Base-by-base conservation (phyloP, 2,113 vertebrate genomes). In the Oplegnathus fasciatus region DNA sequence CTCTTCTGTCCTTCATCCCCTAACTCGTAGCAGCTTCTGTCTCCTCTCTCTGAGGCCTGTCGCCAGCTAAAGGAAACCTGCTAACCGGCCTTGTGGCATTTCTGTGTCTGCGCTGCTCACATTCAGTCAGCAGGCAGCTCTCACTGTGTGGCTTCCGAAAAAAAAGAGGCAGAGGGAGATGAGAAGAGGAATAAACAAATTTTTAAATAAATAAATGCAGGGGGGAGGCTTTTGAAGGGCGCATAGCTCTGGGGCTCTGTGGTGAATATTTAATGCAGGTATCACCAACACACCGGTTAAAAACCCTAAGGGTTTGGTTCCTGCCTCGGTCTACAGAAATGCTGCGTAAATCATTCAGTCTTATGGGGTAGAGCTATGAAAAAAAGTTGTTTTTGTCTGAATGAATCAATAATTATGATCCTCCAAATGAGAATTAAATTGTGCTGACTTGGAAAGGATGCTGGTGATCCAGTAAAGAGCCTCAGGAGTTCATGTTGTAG, bases 141-240 rank as follows among this genome's bases (percentile, higher is more conserved):
- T 84, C 84, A 1, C 92, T 72, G 90, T 88, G 90, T 86, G 88
- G 84, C 52, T 84, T 76, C 72, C 32, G 70, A 52, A 67, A 86
- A 58, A 87, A 70, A 44, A 65, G 26, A 82, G 60, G 83, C 75
- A 84, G 75, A 82, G 71, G 48, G 84, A 91, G 89, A 92, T 90
- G 89, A 94, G 88, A 91, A 40, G 86, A 82, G 87, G 84, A 92
- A 94, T 94, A 93, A 94, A 94, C 92, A 93, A 1, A 81, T 90
- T 94, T 93, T 93, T 85, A 90, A 93, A 94, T 94, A 94, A 94
- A 94, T 93, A 94, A 93, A 90, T 87, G 81, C 72, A 82, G 75
- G 81, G 85, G 89, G 90, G 76, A 79, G 67, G 78, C 89, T 92
- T 93, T 90, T 94, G 94, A 95, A 94, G 93, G 88, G 88, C 73